Evolutionary conservation across 37 sponge, comb jelly and placozoan species (phyloP).

Genomic region (Aplysina aerophoba): DNA sequence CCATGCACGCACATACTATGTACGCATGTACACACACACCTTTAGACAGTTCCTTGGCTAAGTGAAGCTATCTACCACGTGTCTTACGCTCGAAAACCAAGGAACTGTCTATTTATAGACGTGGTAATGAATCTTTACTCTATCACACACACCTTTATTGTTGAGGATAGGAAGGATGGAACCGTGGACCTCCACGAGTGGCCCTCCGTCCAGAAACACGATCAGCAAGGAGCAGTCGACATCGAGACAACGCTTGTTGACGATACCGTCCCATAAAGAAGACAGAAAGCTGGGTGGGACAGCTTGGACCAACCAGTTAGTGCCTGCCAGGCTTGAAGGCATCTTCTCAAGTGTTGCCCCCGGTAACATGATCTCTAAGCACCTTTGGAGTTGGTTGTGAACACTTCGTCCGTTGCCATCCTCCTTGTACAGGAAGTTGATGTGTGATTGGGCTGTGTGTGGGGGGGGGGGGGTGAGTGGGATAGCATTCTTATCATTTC

Average conservation of each 20-base stretch:
- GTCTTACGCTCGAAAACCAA: too few species aligned
- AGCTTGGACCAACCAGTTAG: not conserved
- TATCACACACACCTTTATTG: too few species aligned
- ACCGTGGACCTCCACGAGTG: not conserved
- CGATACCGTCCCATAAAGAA: constrained; percentile 3
- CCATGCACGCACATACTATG: not conserved
- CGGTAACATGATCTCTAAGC: constrained; percentile 8
- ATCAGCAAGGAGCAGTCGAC: not conserved
- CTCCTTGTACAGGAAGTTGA: not conserved
- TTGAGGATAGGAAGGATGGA: not conserved
- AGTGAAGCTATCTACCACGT: too few species aligned
- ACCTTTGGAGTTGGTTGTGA: not conserved
- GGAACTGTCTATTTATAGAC: too few species aligned
- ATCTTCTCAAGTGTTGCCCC: not conserved
- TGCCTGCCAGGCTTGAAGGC: not conserved
- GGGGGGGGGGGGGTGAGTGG: too few species aligned
- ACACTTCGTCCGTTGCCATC: not conserved
- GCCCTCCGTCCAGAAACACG: not conserved
- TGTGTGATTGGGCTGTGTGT: not conserved
- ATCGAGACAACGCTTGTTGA: constrained; percentile 13
- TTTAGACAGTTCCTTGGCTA: too few species aligned
- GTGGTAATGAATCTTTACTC: too few species aligned
- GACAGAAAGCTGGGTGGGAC: not conserved
- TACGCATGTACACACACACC: too few species aligned
- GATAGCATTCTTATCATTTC: not conserved